Base-by-base conservation (phyloP, 2,113 vertebrate genomes). In the Amblyopsis rosae region DNA sequence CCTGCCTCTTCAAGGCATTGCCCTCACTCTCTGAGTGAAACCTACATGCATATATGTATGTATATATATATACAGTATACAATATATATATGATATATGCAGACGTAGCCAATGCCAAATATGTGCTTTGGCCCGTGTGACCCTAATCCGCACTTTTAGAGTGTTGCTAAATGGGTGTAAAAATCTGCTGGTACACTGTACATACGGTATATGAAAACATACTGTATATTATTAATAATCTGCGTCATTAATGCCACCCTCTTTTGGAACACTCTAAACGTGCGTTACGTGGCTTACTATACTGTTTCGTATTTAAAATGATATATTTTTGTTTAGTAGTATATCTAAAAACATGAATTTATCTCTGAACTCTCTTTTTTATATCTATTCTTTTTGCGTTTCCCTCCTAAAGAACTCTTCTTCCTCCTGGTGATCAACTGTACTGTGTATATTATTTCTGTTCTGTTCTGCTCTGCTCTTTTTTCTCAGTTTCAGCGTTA, bases 261-360 rank as follows among this genome's bases (percentile, higher is more conserved):
- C 76, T 88, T 89, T 85, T 86, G 90, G 85, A 75, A 89, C 90
- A 90, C 90, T 91, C 90, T 91, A 90, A 91, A 91, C 76, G 87
- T 89, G 90, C 72, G 67, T 48, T 60, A 84, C 80, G 71, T 76
- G 74, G 76, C 86, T 82, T 77, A 83, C 84, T 81, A 76, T 69
- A 76, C 74, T 68, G 77, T 87, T 66, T 70, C 55, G 68, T 85
- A 81, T 84, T 70, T 62, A 78, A 62, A 67, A 74, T 72, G 19
- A 54, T 51, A 67, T 74, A 12, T 72, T 86, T 80, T 81, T 61
- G 63, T 79, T 59, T 61, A 35, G 54, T 83, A 35, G 54, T 83
- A 67, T 82, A 67, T 70, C 69, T 49, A 48, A 17, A 19, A 69
- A 63, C 76, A 10, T 59, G 10, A 71, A 50, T 79, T 76, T n/a